phyloP scores from a whole-genome alignment of 1,140 invertebrate genomes.

The Eupeodes corollae region DNA sequence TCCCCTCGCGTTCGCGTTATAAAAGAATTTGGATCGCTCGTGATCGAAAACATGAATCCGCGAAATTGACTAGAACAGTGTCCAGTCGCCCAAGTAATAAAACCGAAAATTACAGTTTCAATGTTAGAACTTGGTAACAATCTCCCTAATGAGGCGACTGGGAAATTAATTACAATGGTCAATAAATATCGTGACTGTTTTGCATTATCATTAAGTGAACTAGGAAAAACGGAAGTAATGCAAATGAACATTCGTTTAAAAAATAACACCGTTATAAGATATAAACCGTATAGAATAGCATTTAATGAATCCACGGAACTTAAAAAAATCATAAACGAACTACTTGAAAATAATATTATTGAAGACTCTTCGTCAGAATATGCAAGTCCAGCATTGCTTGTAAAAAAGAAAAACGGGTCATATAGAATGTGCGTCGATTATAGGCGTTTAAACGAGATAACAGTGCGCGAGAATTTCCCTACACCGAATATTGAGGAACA shows the following conservation, averaged over 20 bases:
- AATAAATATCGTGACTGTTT: neutral
- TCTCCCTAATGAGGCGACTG: neutral
- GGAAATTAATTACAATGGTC: neutral
- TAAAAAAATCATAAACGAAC: constrained; percentile 8
- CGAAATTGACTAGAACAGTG: neutral
- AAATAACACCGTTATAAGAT: neutral
- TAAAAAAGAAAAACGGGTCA: constrained; percentile 22
- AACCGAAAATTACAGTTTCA: neutral
- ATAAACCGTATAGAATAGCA: constrained; percentile 6
- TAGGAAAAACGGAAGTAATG: constrained; percentile 5
- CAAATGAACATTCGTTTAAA: constrained; percentile 5
- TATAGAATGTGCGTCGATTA: too few species aligned
- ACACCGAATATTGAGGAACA: too few species aligned
- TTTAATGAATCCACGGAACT: constrained; percentile 2
- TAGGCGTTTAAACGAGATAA: too few species aligned
- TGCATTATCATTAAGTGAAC: neutral
- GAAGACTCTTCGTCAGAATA: too few species aligned
- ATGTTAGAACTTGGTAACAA: neutral
- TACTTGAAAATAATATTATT: constrained; percentile 15
- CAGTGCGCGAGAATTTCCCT: too few species aligned
- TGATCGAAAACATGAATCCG: neutral
- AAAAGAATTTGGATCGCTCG: too few species aligned
- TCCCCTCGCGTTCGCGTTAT: too few species aligned
- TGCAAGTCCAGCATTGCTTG: constrained; percentile 20
- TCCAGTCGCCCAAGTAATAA: neutral